Evolutionary conservation across 1,140 invertebrate species (phyloP).

Genomic region (Penaeus chinensis): DNA sequence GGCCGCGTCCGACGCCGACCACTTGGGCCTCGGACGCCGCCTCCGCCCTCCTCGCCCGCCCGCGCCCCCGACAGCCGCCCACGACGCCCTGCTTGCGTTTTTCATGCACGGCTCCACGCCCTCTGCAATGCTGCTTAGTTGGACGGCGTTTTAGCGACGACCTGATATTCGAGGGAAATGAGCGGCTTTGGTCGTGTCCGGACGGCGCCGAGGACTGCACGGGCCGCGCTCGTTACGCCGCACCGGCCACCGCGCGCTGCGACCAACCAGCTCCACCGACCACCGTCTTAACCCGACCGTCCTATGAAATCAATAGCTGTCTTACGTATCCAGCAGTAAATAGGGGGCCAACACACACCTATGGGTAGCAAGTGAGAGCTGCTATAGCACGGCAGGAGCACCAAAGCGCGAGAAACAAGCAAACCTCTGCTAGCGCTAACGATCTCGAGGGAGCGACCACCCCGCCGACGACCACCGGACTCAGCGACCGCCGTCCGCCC

Average conservation of each 20-base stretch:
- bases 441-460: conserved; percentile 37
- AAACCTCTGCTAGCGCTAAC: conserved; percentile 7
- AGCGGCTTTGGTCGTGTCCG: neutral
- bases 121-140: neutral
- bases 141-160: neutral
- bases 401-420: neutral
- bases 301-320: neutral
- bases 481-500: conserved; percentile 33
- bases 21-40: neutral
- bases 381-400: neutral
- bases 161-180: conserved; percentile 7
- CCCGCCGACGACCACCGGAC: conserved; percentile 26
- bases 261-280: conserved; percentile 37
- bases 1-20: conserved; percentile 30
- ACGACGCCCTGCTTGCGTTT: too few species aligned
- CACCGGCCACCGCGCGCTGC: conserved; percentile 36
- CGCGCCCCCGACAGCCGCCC: too few species aligned
- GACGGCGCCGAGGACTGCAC: conserved; percentile 45
- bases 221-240: conserved; percentile 47
- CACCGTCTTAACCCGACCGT: conserved; percentile 33
- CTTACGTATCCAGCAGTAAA: neutral
- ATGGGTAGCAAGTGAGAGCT: neutral
- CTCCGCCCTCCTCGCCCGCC: too few species aligned
- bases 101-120: too few species aligned
- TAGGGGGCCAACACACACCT: neutral